Evolutionary conservation across 2,113 vertebrate species (phyloP), one percentile per base, ranked within the genome.

Genomic region (Grammomys surdaster): DNA sequence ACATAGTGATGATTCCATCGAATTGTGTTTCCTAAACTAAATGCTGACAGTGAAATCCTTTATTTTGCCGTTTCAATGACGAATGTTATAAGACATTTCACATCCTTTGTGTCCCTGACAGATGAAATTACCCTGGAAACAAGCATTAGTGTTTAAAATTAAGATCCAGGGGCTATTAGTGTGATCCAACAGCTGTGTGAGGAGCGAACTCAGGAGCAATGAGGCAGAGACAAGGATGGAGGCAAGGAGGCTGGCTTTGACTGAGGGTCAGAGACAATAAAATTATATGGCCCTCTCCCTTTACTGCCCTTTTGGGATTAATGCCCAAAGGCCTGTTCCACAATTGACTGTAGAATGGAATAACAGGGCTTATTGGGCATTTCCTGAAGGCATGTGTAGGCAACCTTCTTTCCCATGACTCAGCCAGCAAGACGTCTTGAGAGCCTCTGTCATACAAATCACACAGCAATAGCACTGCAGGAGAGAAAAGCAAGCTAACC

Each of bases 1-100:
- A 98, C 98, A 98, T 94, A 98, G 96, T 98, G 98, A 98, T 97
- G 97, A 98, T 95, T 78, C 97, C 97, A 98, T 98, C 97, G 97
- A 97, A 98, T 95, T 97, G 97, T 98, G 98, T 98, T 98, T 98
- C 98, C 98, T 97, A 98, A 98, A 97, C 98, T 98, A 98, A 98
- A 98, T 94, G 97, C 98, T 98, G 97, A 97, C 92, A 90, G 98
- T 97, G 95, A 98, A 98, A 98, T 96, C 89, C 97, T 96, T 95
- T 94, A 97, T 97, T 98, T 97, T 94, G 97, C 96, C 95, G 97
- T 97, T 93, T 56, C 33, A 72, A n/a, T 11, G 10, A 86, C 31
- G 80, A 93, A 24, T 72, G n/a, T 95, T 92, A 92, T 36, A 89
- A 81, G 89, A 90, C 89, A 91, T 97, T 97, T 97, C 94, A 73